These are phyloP conservation scores for Apolygus lucorum DNA, from an alignment of 1,140 invertebrate species.

Conservation along the genomic window DNA sequence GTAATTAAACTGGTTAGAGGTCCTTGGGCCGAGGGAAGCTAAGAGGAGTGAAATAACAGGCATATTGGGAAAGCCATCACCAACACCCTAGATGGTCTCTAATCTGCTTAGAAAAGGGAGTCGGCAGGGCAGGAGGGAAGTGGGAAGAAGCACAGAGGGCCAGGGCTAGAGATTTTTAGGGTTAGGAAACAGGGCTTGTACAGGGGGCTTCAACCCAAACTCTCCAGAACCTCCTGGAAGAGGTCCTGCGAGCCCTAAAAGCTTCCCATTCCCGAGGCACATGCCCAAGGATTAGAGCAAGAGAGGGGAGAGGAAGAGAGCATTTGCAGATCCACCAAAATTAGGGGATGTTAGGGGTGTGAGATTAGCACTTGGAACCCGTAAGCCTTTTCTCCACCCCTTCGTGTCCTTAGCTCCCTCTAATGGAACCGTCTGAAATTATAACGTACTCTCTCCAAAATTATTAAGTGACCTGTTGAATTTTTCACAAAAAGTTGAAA, in stretches of 20 bases:
- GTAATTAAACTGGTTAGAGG: conserved; percentile 21
- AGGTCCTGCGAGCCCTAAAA: conserved; percentile 3
- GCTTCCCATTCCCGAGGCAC: conserved; percentile 11
- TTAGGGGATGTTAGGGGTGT: conserved; percentile 19
- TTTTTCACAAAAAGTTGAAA: conserved; percentile 11
- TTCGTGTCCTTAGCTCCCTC: conserved; percentile 8
- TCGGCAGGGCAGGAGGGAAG: neutral
- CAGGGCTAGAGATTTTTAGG: conserved; percentile 13
- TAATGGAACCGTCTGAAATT: conserved; percentile 21
- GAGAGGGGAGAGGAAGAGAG: conserved; percentile 10
- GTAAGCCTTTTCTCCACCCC: conserved; percentile 6
- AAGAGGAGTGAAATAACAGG: conserved; percentile 22
- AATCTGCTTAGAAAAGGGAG: conserved; percentile 17
- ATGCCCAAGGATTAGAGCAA: conserved; percentile 17
- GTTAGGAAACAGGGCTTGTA: too few species aligned
- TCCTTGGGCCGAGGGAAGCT: conserved; percentile 1
- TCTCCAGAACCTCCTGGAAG: conserved; percentile 12
- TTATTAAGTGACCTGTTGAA: conserved; percentile 19
- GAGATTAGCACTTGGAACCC: conserved; percentile 19
- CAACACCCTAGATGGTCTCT: conserved; percentile 5
- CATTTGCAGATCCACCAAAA: conserved; percentile 18
- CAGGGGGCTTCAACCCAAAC: too few species aligned
- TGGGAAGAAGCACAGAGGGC: neutral
- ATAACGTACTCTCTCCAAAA: neutral
- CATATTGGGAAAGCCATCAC: conserved; percentile 16